Evolutionary conservation across 2,113 vertebrate genomes (phyloP), one percentile per base, ranked within the genome.

Genomic region (Crotalus horridus): DNA sequence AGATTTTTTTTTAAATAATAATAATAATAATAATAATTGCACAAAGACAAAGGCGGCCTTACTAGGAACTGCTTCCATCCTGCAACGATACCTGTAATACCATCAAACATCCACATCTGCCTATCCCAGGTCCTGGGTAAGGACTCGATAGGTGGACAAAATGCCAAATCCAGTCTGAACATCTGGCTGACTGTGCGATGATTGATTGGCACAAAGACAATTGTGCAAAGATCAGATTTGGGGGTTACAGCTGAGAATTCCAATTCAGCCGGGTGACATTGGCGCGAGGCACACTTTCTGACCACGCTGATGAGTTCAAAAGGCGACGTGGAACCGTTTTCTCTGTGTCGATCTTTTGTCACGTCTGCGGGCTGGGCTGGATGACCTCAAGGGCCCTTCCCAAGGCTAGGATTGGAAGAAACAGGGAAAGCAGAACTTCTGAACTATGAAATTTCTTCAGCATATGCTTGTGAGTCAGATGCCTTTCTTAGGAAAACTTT

Each of bases 301-400:
- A 12, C 4, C 11, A 4, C 6, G 5, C 12, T 0, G 2, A 15
- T 17, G 13, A 0, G 12, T 17, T n/a, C 29, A n/a, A 4, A 69
- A 69, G 64, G 64, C 1, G 1, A 15, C 64, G 2, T 2, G 13
- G 6, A 7, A 13, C 0, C n/a, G 0, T 6, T 39, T n/a, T 74
- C 15, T 39, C 69, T 8, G 6, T 8, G 8, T 74, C 13, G 3
- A 7, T 23, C 56, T 58, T 21, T 43, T 7, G 20, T 7, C 56
- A 58, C 1, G 20, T 74, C 15, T 20, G 69, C 0, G 15, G n/a
- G 69, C 7, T 20, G 69, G 69, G n/a, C n/a, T 74, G n/a, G n/a
- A 74, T 74, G 69, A 39, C 69, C n/a, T 20, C 69, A 74, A 20
- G 13, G n/a, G 21, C 20, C 20, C 56, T 58, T 58, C 1, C 56